These are phyloP conservation scores for Listrodromus nycthemerus DNA, from an alignment of 2,888 invertebrate species.

Conservation along the genomic window DNA sequence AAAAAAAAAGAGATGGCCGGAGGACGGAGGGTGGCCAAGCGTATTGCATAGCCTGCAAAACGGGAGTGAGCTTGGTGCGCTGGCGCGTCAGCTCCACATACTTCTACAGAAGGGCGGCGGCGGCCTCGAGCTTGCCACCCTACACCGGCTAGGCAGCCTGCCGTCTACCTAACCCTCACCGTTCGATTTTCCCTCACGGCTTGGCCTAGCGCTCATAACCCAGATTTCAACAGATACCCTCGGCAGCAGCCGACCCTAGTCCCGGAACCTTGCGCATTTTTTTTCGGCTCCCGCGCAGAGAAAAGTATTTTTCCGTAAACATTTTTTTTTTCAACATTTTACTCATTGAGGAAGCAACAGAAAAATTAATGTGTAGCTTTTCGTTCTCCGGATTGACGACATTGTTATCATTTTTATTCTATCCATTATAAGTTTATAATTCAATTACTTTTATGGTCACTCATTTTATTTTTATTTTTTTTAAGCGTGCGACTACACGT, in stretches of 20 bases:
- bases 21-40: neutral
- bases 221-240: slow-evolving; percentile 78
- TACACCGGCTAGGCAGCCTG: slow-evolving; percentile 45
- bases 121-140: slow-evolving; percentile 60
- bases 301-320: too few relatives aligned
- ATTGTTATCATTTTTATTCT: slow-evolving; percentile 8
- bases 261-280: slow-evolving; percentile 32
- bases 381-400: slow-evolving; percentile 23
- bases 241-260: slow-evolving; percentile 61
- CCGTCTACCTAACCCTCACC: slow-evolving; percentile 72
- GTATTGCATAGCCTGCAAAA: neutral
- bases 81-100: slow-evolving; percentile 52
- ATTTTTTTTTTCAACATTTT: too few relatives aligned
- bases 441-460: too few relatives aligned
- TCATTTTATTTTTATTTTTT: too few relatives aligned
- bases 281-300: too few relatives aligned
- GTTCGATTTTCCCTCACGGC: slow-evolving; percentile 81
- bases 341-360: too few relatives aligned
- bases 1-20: neutral
- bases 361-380: too few relatives aligned
- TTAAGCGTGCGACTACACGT: too few relatives aligned
- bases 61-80: slow-evolving; percentile 51
- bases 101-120: slow-evolving; percentile 41
- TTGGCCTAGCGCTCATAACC: slow-evolving; percentile 81
- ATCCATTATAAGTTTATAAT: neutral